Evolutionary conservation across 35 echinoderm and acorn worm species (phyloP).

Genomic region (Lytechinus pictus): DNA sequence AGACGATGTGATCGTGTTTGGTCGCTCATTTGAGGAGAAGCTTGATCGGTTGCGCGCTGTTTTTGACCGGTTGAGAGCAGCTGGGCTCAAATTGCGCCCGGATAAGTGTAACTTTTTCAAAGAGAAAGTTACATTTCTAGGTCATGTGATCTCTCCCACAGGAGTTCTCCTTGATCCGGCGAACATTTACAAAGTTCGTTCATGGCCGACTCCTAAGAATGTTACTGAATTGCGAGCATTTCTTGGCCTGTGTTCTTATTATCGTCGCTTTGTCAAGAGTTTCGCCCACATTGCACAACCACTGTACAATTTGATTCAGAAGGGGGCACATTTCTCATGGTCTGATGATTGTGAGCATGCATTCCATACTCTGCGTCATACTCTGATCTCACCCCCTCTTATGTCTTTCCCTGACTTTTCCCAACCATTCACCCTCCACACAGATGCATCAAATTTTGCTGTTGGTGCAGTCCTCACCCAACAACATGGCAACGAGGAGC

Average conservation of each 20-base stretch:
- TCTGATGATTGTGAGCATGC: not conserved
- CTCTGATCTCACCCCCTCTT: conserved; percentile 53
- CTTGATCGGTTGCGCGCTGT: not conserved
- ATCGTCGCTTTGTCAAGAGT: conserved; percentile 61
- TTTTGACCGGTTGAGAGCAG: conserved; percentile 27
- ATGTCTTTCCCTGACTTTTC: conserved; percentile 66
- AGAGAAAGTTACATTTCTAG: conserved; percentile 59
- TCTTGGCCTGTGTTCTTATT: conserved; percentile 58
- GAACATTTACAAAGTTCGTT: conserved; percentile 45
- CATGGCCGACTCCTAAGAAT: conserved; percentile 58
- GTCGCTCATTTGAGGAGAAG: conserved; percentile 7
- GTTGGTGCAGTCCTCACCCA: conserved; percentile 71
- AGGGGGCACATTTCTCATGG: conserved; percentile 53
- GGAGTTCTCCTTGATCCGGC: conserved; percentile 48
- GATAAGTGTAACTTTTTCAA: conserved; percentile 49
- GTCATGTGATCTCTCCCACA: conserved; percentile 53
- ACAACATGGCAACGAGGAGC: not conserved
- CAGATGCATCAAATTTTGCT: conserved; percentile 64
- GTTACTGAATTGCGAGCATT: conserved; percentile 56
- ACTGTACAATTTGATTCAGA: conserved; percentile 61
- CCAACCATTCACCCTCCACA: conserved; percentile 49
- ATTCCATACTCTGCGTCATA: conserved; percentile 44
- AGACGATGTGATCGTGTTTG: conserved; percentile 48
- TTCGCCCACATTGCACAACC: conserved; percentile 65
- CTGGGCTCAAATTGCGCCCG: conserved; percentile 39